phyloP scores from a whole-genome alignment of 2,888 invertebrate species.

The Xestia xanthographa region DNA sequence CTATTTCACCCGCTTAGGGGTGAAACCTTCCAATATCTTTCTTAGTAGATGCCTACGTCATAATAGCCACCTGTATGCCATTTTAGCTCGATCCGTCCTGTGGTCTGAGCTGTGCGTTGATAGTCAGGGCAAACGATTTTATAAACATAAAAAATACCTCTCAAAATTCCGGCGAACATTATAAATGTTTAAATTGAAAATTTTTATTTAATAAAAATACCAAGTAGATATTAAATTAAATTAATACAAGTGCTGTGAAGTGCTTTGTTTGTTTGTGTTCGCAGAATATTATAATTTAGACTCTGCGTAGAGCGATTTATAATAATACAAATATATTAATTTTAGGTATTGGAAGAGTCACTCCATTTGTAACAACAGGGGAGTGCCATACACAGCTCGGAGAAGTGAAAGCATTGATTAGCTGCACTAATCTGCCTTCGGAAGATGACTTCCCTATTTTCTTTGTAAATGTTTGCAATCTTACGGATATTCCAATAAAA shows the following conservation, averaged over 20 bases:
- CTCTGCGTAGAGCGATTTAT: background rate
- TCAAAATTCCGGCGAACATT: too few relatives aligned
- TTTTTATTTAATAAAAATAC: background rate
- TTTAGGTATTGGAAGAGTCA: slow-evolving; percentile 81
- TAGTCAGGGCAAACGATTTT: too few relatives aligned
- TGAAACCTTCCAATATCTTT: background rate
- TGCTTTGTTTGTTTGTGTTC: slow-evolving; percentile 8
- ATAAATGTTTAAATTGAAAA: too few relatives aligned
- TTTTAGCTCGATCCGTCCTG: too few relatives aligned
- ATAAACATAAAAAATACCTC: too few relatives aligned
- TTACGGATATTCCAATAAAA: slow-evolving; percentile 77
- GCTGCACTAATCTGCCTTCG: slow-evolving; percentile 81
- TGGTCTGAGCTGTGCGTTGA: too few relatives aligned
- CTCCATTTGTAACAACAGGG: slow-evolving; percentile 75
- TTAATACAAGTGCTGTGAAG: too few relatives aligned
- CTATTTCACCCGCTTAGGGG: background rate
- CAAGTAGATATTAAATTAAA: background rate
- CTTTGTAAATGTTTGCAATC: slow-evolving; percentile 80
- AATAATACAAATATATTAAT: background rate
- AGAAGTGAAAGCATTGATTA: slow-evolving; percentile 80
- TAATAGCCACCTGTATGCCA: too few relatives aligned
- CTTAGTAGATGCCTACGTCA: too few relatives aligned
- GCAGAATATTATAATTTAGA: too few relatives aligned
- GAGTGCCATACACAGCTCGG: slow-evolving; percentile 76
- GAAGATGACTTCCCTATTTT: slow-evolving; percentile 82